Evolutionary conservation across 2,113 vertebrate genomes (phyloP), one percentile per base, ranked within the genome.

Genomic region (Todiramphus chloris): DNA sequence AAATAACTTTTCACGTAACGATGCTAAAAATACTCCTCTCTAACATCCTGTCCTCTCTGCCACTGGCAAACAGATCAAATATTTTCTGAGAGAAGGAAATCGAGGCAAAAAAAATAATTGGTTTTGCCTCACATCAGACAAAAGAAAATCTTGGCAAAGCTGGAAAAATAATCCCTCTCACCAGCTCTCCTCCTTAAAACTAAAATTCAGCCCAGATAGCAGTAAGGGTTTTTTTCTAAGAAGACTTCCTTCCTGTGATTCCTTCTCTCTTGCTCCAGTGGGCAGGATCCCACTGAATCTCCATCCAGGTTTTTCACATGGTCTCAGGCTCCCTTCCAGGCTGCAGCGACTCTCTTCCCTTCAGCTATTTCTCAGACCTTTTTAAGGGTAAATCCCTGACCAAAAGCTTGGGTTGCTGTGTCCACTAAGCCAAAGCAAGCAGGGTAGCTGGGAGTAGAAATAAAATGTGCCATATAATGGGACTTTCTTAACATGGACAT

Each of bases 1-100:
- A 96, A 96, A 96, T 96, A 87, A 96, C 89, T 95, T 95, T 92
- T 91, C 77, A 50, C 39, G 27, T 89, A 90, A 16, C 2, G 0
- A 18, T 89, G 86, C 96, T 97, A 97, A 97, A 96, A 95, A 96
- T 97, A 96, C 6, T 95, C 74, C 19, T 18, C 67, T 93, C 87
- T 50, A 69, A 60, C 81, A 91, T 89, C 93, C 60, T 86, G 76
- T 88, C 70, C 86, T 94, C 83, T 93, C 91, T 74, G 75, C 81
- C 28, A 39, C 81, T 87, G 68, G 84, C 86, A 93, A 83, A 92
- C 83, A 72, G 48, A 72, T 58, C 68, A 77, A 58, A 33, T 94
- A 6, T 50, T 85, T 83, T 88, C 79, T 67, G 68, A 84, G 84
- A 69, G 46, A 84, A 85, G 63, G 66, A 92, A 89, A 84, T 60